A percentile compares a stretch with the other conserved stretches of the same genome.
Evolutionary conservation across 2,797 vertebrate species (phyloP).

Genomic region (Propithecus deckenii): DNA sequence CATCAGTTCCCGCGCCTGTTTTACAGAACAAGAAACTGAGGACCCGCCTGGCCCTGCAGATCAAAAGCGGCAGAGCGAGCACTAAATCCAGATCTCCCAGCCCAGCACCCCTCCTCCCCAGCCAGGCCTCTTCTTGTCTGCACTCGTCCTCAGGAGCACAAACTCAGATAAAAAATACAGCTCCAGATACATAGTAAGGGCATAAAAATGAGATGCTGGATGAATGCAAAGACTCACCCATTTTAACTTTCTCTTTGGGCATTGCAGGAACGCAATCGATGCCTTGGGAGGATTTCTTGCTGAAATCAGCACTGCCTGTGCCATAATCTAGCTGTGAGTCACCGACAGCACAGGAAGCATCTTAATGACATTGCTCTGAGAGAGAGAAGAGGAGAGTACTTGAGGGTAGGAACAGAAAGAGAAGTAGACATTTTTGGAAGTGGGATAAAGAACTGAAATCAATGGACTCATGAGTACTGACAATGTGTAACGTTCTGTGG

Average conservation of each 20-base stretch:
- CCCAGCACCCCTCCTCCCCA: background rate
- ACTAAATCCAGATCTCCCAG: background rate
- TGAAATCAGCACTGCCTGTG: conserved; percentile 42
- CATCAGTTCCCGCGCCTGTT: background rate
- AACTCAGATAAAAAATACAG: background rate
- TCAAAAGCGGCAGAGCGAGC: background rate
- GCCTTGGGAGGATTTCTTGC: background rate
- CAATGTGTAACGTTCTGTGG: background rate
- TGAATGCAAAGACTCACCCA: background rate
- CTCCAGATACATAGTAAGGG: background rate
- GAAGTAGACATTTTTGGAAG: background rate
- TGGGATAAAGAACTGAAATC: background rate
- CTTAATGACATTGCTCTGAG: conserved; percentile 37
- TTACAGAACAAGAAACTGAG: background rate
- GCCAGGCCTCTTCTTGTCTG: background rate
- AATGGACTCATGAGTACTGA: background rate
- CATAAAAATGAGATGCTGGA: background rate
- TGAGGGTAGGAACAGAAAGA: background rate
- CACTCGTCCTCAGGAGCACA: background rate
- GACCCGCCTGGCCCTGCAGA: background rate
- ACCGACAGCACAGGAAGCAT: conserved; percentile 51
- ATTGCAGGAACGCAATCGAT: background rate
- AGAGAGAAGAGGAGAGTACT: background rate
- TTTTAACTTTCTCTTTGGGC: background rate
- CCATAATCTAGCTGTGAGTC: conserved; percentile 46